Conservation (phyloP, 2,113 vertebrate species). For the Ascaphus truei region DNA sequence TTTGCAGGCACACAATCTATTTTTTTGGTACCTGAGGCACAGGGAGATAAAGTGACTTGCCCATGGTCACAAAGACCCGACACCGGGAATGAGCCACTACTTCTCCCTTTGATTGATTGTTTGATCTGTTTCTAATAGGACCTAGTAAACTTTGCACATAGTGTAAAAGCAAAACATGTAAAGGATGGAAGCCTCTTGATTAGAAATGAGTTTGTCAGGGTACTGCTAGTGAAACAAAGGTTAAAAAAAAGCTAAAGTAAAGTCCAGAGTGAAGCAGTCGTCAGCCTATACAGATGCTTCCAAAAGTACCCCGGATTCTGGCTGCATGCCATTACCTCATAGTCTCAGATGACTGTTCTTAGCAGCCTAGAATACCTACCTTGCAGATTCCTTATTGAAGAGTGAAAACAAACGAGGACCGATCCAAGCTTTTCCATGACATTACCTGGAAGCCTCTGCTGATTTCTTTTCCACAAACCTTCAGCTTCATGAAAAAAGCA, state of each 20-base stretch:
- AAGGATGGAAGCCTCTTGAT: no score
- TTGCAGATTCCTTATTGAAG: constrained; percentile 41
- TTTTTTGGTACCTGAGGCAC: no score
- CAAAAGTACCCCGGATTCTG: constrained; percentile 40
- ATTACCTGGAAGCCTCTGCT: constrained; percentile 71
- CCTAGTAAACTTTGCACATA: no score
- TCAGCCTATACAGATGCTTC: background rate
- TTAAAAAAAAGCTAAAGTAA: background rate
- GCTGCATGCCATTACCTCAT: constrained; percentile 61
- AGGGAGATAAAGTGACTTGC: no score
- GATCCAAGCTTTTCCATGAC: constrained; percentile 37
- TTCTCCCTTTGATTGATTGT: no score
- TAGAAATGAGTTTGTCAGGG: no score
- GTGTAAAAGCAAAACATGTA: no score
- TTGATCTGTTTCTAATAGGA: no score
- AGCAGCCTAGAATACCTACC: constrained; percentile 62
- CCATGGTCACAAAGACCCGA: no score
- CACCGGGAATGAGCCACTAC: no score
- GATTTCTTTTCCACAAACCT: constrained; percentile 90
- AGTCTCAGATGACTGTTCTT: constrained; percentile 57
- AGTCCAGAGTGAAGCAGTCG: constrained; percentile 8
- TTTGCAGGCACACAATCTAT: no score
- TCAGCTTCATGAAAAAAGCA: constrained; percentile 74
- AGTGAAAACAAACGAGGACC: constrained; percentile 9
- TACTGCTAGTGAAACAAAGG: background rate